Percentiles rank a stretch among this genome's conserved stretches.
Evolutionary conservation across 2,797 vertebrate species (phyloP).

Genomic region (Galaxias olidus): DNA sequence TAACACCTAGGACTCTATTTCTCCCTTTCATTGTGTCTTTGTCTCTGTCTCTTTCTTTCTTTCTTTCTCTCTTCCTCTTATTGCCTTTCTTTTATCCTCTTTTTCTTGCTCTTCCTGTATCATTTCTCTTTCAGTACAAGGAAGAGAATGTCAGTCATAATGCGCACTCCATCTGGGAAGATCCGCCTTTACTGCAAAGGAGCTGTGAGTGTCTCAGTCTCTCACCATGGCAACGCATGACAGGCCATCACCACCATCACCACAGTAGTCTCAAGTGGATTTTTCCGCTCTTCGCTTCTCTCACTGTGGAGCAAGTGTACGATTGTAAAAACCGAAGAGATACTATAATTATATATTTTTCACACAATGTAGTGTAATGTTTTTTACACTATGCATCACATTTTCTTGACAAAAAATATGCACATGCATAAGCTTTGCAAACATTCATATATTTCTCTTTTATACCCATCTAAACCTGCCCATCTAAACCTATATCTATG

Average conservation of each 20-base stretch:
- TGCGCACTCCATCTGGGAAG: constrained; percentile 94
- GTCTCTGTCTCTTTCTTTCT: background rate
- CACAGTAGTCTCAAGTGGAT: constrained; percentile 13
- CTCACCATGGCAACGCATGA: constrained; percentile 72
- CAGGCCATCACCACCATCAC: constrained; percentile 47
- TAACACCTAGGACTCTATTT: constrained; percentile 33
- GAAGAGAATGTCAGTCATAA: constrained; percentile 99
- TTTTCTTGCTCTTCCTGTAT: background rate
- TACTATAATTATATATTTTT: too few species aligned
- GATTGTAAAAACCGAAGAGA: too few species aligned
- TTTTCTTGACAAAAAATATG: too few species aligned
- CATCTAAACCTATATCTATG: too few species aligned
- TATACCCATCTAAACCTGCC: too few species aligned
- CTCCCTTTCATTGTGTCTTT: constrained; percentile 15
- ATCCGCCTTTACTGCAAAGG: constrained; percentile 99
- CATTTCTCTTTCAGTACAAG: constrained; percentile 78
- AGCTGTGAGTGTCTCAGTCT: constrained; percentile 88
- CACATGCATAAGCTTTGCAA: too few species aligned
- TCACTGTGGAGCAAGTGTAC: too few species aligned
- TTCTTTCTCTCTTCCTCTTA: constrained; percentile 7
- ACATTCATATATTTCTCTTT: too few species aligned
- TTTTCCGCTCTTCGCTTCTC: background rate
- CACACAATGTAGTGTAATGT: too few species aligned
- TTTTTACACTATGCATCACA: too few species aligned
- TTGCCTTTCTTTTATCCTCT: background rate